A percentile compares a stretch with the other conserved stretches of the same genome.
phyloP scores from a whole-genome alignment of 2,113 vertebrate genomes.

The Dryoscopus gambensis region DNA sequence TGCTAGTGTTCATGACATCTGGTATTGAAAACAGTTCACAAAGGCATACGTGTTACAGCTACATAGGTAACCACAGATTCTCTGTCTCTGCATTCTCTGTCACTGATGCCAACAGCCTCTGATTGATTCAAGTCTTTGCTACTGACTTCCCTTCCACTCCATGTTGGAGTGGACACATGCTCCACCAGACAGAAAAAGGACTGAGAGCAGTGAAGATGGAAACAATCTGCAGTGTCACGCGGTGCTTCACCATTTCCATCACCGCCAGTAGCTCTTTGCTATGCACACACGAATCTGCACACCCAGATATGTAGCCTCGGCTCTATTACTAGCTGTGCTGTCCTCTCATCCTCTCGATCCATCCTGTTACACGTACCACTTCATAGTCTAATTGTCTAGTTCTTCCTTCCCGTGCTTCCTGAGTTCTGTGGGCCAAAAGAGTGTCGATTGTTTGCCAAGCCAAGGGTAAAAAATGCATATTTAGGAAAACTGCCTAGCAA shows the following conservation, averaged over 20 bases:
- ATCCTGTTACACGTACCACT: neutral
- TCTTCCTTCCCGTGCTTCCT: slow-evolving; percentile 53
- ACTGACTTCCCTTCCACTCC: neutral
- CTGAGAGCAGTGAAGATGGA: neutral
- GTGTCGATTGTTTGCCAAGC: slow-evolving; percentile 27
- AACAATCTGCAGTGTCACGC: neutral
- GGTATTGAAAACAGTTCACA: neutral
- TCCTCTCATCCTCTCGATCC: neutral
- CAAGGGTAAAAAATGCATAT: slow-evolving; percentile 28
- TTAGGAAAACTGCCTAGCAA: slow-evolving; percentile 74
- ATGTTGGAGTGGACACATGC: neutral
- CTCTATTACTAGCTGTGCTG: neutral
- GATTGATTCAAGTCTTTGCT: neutral
- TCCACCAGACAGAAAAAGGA: neutral
- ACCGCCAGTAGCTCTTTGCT: neutral
- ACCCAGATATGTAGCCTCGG: neutral
- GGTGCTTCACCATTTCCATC: neutral
- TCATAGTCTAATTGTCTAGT: slow-evolving; percentile 27
- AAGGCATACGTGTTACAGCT: neutral
- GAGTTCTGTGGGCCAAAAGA: slow-evolving; percentile 57
- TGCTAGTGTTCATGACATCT: neutral
- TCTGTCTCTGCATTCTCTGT: neutral
- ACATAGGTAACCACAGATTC: neutral
- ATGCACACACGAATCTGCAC: neutral
- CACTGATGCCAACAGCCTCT: neutral